Conservation (phyloP, 2,888 invertebrate species). For the Athalia rosae region DNA sequence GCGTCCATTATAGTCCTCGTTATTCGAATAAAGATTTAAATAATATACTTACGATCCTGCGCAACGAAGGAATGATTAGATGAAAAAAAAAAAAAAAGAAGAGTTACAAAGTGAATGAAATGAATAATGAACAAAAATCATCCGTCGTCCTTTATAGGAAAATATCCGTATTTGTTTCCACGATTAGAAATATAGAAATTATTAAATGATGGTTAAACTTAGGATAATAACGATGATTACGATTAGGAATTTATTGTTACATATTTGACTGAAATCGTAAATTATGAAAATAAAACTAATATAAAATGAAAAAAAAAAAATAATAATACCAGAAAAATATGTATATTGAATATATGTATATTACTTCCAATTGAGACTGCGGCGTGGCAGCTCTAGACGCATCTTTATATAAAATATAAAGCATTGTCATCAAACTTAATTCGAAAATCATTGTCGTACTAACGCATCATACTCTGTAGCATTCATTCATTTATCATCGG, state of each 20-base stretch:
- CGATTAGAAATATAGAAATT: neutral
- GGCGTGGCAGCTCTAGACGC: neutral
- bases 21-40: constrained; percentile 15
- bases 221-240: neutral
- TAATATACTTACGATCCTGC: neutral
- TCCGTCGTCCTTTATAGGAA: constrained; percentile 23
- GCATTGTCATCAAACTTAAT: neutral
- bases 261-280: constrained; percentile 35
- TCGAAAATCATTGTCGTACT: no score
- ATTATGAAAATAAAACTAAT: neutral
- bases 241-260: constrained; percentile 33
- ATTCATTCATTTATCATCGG: no score
- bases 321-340: constrained; percentile 1
- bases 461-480: no score
- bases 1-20: constrained; percentile 3
- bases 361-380: constrained; percentile 58
- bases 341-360: neutral
- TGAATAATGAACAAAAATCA: constrained; percentile 7
- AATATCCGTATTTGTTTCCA: constrained; percentile 12
- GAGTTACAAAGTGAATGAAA: neutral
- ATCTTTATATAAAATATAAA: neutral
- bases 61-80: neutral
- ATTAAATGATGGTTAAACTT: constrained; percentile 24
- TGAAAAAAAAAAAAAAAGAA: neutral
- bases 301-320: constrained; percentile 7